Base-by-base conservation (phyloP, 1,140 invertebrate genomes). In the Eriosoma lanigerum region DNA sequence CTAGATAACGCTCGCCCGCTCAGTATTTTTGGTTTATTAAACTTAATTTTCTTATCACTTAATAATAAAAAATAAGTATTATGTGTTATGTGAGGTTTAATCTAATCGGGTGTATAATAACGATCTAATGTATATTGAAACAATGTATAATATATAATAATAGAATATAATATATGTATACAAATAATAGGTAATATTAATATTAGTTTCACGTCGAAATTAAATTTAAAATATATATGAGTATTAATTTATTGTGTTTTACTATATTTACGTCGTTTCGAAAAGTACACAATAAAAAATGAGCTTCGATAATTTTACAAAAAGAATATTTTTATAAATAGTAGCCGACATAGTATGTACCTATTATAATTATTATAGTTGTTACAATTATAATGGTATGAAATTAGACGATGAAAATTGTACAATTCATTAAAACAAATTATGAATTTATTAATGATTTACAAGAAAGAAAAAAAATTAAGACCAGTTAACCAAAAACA, bases 151-250 rank as follows among this genome's bases (percentile, higher is more conserved):
- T 32, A 62, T 62, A 62, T 32, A 26, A 68, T 46, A 68, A 15
- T 21, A 15, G 19, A n/a, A 38, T 68, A 32, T 68, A 68, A 68
- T 68, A n/a, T n/a, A n/a, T n/a, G n/a, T 68, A 68, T 68, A 38
- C 64, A n/a, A 68, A 68, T 68, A n/a, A 21, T n/a, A n/a, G n/a
- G n/a, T n/a, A n/a, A n/a, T n/a, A n/a, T n/a, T n/a, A n/a, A n/a
- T n/a, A n/a, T n/a, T n/a, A n/a, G n/a, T n/a, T 68, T 46, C n/a
- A 46, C 10, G 6, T 46, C 64, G 64, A 24, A 68, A 68, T 68
- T 32, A 66, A 66, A 44, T 66, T 66, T 64, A 1, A 66, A 66
- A 44, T 38, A 64, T 64, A 38, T 44, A 66, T 38, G 62, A 17
- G 58, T 17, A 62, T 62, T n/a, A n/a, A n/a, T n/a, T n/a, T n/a